Conservation (phyloP, 92 coral and sea anemone species). For the Pocillopora grandis region DNA sequence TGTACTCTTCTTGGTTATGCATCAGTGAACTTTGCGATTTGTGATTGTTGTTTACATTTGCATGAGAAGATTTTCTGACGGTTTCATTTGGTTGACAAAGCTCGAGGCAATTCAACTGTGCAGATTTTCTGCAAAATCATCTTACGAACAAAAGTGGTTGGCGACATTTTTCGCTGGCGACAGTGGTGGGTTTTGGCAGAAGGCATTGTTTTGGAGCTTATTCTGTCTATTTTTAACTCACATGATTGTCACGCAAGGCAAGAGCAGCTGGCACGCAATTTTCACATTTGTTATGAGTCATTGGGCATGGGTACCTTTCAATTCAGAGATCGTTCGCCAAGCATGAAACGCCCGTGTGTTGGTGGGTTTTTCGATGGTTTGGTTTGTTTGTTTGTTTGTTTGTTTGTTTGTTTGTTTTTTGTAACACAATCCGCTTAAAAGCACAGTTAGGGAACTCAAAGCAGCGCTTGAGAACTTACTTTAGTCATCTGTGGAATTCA, state of each 20-base stretch:
- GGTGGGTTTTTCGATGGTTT: too few relatives aligned
- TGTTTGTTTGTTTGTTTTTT: too few relatives aligned
- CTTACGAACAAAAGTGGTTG: neutral
- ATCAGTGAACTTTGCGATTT: conserved; percentile 13
- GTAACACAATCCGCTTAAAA: too few relatives aligned
- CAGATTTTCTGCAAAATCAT: neutral
- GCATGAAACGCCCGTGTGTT: neutral
- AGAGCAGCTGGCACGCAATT: conserved; percentile 14
- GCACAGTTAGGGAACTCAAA: too few relatives aligned
- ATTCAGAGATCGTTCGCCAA: neutral
- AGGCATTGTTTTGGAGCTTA: too few relatives aligned
- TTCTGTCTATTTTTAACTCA: too few relatives aligned
- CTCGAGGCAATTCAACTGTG: neutral
- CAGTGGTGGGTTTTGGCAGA: too few relatives aligned
- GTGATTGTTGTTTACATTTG: neutral
- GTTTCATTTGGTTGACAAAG: neutral
- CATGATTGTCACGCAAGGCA: conserved; percentile 7
- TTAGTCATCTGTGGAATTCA: too few relatives aligned
- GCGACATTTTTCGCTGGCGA: neutral
- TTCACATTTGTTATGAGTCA: neutral
- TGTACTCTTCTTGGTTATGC: neutral
- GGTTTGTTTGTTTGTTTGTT: too few relatives aligned
- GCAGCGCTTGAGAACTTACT: too few relatives aligned
- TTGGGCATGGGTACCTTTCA: neutral
- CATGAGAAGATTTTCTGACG: neutral